Evolutionary conservation across 2,113 vertebrate species (phyloP), one percentile per base, ranked within the genome.

Genomic region (Bos indicus): DNA sequence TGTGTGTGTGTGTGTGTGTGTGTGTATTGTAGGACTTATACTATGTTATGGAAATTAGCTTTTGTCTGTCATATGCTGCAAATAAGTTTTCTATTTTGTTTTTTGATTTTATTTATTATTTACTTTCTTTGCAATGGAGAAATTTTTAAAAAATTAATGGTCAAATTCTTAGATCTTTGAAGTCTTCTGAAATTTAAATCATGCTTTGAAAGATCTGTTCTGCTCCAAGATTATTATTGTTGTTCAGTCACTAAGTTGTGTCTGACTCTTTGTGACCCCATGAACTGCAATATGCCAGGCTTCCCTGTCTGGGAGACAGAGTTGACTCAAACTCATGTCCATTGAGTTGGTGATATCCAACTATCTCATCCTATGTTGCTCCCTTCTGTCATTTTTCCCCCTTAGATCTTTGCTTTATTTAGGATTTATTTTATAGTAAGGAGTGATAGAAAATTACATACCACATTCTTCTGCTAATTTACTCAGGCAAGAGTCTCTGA

Each of bases 61-160:
- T 90, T 96, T 90, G 43, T 85, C 40, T 84, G 23, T 88, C 36
- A 57, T 7, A 36, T 80, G 78, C 36, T 84, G 56, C 43, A 80
- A 33, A 83, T 78, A 83, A 67, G 5, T 80, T 96, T 77, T 86
- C 43, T 54, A 33, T 54, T 84, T 96, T 88, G 52, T 60, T 3
- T 88, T 94, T 91, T 67, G 64, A 88, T 57, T 64, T 85, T 90
- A 92, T 78, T 87, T 62, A 30, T 81, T 82, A 81, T 90, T 91
- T 88, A 92, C 16, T 46, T 67, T 64, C 56, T 26, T 92, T 43
- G 9, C 46, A 62, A 25, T 90, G 46, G 1, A 95, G 33, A 62
- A 85, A 82, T 90, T 83, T 1, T 25, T n/a, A 80, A 15, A 30
- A 12, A 3, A n/a, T 56, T 78, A 89, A 26, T 28, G 30, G n/a